Conservation (phyloP, 2,113 vertebrate species). For the Ceyx margarethae region DNA sequence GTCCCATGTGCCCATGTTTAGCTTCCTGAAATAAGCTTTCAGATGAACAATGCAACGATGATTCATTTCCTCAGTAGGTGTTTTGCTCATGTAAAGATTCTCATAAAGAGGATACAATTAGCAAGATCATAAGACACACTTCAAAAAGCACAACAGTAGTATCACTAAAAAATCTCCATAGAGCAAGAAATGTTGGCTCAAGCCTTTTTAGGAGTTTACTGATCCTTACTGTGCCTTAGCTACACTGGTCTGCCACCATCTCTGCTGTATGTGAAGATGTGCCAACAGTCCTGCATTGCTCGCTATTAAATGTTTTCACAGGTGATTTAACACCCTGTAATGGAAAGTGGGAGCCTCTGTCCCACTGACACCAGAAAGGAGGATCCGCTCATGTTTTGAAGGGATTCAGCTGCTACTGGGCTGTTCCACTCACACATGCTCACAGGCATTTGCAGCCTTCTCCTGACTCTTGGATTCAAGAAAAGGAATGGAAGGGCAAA, state of each 20-base stretch:
- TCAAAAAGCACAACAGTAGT: background rate
- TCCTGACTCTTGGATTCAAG: background rate
- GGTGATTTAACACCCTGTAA: background rate
- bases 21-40: background rate
- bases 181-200: background rate
- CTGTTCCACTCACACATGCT: background rate
- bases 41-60: rapidly evolving
- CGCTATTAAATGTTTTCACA: background rate
- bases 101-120: background rate
- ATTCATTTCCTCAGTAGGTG: background rate
- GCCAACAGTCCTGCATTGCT: background rate
- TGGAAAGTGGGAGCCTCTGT: rapidly evolving
- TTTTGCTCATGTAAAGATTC: background rate
- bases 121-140: background rate
- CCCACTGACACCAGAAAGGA: background rate
- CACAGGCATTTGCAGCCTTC: background rate
- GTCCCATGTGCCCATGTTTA: background rate
- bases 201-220: background rate
- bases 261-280: background rate
- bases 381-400: background rate
- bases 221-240: rapidly evolving
- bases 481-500: background rate
- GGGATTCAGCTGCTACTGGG: background rate
- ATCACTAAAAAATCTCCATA: background rate
- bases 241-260: background rate